Base-by-base conservation (phyloP, 2,113 vertebrate genomes). In the Ahaetulla prasina region DNA sequence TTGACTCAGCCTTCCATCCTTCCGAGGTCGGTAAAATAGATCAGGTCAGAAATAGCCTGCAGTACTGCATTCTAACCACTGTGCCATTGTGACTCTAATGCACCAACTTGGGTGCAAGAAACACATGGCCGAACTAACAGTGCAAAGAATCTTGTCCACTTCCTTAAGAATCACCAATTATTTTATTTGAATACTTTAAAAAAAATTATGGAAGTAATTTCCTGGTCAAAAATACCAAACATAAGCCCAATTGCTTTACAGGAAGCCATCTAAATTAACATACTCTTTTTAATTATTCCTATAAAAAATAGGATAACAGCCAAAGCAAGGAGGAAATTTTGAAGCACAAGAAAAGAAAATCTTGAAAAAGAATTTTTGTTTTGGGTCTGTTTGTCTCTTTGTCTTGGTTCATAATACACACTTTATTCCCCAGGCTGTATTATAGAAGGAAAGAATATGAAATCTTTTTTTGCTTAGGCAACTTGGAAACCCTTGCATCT, bases 391-490 rank as follows among this genome's bases (percentile, higher is more conserved):
- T 93, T 43, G 68, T 86, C 91, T 93, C 11, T 4, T 4, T 91
- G 86, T 87, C 14, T 92, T 93, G 90, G 39, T 50, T 88, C 0
- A 49, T 49, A 92, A 92, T 0, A 0, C 85, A 35, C 55, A 87
- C 22, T 87, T 93, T 54, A 54, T 57, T 45, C 20, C 60, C 30
- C 85, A 84, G 47, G 84, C 92, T 87, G 52, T 55, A 68, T 53
- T 45, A 30, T 23, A 68, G 22, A 30, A 87, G 90, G 93, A 0
- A 0, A 87, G 93, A 94, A 52, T 0, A 0, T 49, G 84, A 85
- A 87, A 87, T 91, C 91, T 96, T 85, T 57, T 94, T 94, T 94
- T 90, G 93, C 92, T 94, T 95, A 93, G 95, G 88, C 88, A 96
- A 94, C 91, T 94, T 94, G 85, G 93, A 74, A 94, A 94, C 94